phyloP scores from a whole-genome alignment of 2,888 invertebrate species.

The Hetaerina titia region DNA sequence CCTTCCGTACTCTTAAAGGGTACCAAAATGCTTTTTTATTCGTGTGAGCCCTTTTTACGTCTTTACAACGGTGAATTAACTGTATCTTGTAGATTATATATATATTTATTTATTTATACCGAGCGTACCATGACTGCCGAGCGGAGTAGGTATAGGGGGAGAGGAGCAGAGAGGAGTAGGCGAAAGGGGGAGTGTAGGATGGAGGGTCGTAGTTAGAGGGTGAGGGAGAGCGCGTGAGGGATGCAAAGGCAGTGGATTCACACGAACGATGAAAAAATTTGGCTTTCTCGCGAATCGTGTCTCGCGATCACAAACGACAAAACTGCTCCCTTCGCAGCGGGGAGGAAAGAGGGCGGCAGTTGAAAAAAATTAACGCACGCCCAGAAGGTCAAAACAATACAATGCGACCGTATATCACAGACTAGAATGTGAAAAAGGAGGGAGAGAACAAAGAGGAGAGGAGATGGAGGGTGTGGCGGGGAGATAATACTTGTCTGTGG shows the following conservation, averaged over 20 bases:
- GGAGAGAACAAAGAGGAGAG: neutral
- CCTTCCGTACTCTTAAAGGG: too few species aligned
- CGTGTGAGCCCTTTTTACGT: too few species aligned
- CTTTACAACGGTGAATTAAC: too few species aligned
- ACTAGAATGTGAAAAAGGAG: neutral
- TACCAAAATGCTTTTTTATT: too few species aligned
- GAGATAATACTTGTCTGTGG: neutral
- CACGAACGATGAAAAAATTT: neutral
- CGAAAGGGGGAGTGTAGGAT: too few species aligned
- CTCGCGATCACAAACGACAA: neutral
- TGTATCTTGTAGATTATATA: too few species aligned
- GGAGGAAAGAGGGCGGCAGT: neutral
- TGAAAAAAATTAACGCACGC: neutral
- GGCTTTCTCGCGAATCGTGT: neutral
- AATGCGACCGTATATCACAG: neutral
- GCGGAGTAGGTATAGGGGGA: too few species aligned
- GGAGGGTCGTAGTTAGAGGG: too few species aligned
- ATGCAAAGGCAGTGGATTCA: neutral
- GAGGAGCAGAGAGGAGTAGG: too few species aligned
- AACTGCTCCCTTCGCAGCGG: neutral
- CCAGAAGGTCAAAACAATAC: neutral
- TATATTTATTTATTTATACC: too few species aligned
- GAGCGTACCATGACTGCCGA: too few species aligned
- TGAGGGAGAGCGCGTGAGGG: too few species aligned
- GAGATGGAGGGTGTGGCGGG: neutral